phyloP scores from a whole-genome alignment of 1,140 invertebrate genomes.

The Oscheius sp. region DNA sequence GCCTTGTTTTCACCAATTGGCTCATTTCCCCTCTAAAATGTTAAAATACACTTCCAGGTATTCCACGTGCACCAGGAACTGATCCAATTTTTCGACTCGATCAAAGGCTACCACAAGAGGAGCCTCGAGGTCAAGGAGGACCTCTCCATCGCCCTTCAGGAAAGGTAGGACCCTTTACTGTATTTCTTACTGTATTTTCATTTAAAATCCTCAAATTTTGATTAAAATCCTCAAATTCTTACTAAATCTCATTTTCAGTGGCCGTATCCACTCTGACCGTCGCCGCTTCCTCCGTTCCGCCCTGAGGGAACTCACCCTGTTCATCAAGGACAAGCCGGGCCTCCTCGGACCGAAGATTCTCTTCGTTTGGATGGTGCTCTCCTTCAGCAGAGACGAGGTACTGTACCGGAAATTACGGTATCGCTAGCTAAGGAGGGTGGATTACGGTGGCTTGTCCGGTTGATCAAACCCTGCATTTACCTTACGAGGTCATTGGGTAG shows the following conservation, averaged over 20 bases:
- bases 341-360: slow-evolving; percentile 79
- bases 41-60: not conserved
- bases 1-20: not conserved
- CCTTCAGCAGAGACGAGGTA: slow-evolving; percentile 91
- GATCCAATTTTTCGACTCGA: slow-evolving; percentile 75
- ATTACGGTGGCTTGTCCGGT: no score
- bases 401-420: no score
- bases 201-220: not conserved
- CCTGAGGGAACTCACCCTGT: slow-evolving; percentile 86
- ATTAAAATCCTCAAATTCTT: not conserved
- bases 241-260: slow-evolving; percentile 23
- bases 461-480: no score
- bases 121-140: slow-evolving; percentile 52
- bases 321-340: slow-evolving; percentile 95
- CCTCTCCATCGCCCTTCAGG: slow-evolving; percentile 41
- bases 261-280: slow-evolving; percentile 72
- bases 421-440: no score
- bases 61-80: not conserved
- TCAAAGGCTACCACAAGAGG: slow-evolving; percentile 73
- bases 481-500: no score
- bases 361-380: slow-evolving; percentile 90
- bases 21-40: not conserved
- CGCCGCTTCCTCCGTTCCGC: slow-evolving; percentile 92
- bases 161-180: no score
- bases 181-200: not conserved